Conservation (phyloP, 2,113 vertebrate genomes). For the Platichthys stellatus region DNA sequence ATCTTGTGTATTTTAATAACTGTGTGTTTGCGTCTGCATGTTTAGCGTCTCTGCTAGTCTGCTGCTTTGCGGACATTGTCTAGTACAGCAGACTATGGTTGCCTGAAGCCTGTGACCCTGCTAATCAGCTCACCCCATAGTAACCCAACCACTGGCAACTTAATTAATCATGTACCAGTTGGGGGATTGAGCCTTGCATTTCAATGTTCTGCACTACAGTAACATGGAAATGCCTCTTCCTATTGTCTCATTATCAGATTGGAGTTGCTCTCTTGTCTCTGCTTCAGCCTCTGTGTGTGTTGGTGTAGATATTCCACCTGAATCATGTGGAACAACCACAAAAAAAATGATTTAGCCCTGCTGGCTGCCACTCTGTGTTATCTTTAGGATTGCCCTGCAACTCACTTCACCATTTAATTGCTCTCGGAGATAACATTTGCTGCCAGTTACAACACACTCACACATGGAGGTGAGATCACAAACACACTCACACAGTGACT, state of each 20-base stretch:
- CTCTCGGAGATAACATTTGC: too few species aligned
- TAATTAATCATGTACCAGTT: slow-evolving; percentile 57
- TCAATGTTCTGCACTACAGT: slow-evolving; percentile 29
- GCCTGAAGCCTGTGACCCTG: slow-evolving; percentile 54
- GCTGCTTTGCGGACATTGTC: slow-evolving; percentile 40
- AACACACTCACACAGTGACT: slow-evolving; percentile 5
- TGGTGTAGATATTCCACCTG: slow-evolving; percentile 21
- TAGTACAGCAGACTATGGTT: slow-evolving; percentile 31
- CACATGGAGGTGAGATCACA: slow-evolving; percentile 8
- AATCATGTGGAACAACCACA: slow-evolving; percentile 42
- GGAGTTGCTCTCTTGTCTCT: slow-evolving; percentile 20
- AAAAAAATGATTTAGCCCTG: slow-evolving; percentile 57
- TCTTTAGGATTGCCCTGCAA: too few species aligned
- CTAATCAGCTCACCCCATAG: slow-evolving; percentile 64
- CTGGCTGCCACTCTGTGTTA: slow-evolving; percentile 45
- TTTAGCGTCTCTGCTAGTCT: slow-evolving; percentile 31
- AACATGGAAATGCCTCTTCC: slow-evolving; percentile 9
- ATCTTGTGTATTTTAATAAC: slow-evolving; percentile 19
- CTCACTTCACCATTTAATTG: too few species aligned
- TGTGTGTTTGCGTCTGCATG: slow-evolving; percentile 6
- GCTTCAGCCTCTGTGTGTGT: slow-evolving; percentile 1
- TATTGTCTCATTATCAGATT: slow-evolving; percentile 3
- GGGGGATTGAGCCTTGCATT: slow-evolving; percentile 37
- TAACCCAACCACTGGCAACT: slow-evolving; percentile 43
- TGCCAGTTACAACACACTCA: slow-evolving; percentile 4